Conservation (phyloP, 1,140 invertebrate species). For the Tachypleus tridentatus region DNA sequence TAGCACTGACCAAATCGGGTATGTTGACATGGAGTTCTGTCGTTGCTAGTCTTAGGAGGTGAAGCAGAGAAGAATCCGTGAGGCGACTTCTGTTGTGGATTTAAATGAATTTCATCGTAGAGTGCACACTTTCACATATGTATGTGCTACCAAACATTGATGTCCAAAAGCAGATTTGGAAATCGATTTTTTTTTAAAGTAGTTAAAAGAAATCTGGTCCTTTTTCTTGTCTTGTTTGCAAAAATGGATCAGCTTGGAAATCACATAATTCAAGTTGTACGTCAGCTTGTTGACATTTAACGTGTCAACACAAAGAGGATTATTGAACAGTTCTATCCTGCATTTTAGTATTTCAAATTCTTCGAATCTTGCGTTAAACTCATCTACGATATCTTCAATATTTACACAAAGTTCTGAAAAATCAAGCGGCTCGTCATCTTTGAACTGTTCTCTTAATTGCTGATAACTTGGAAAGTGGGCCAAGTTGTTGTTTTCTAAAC, state of each 20-base stretch:
- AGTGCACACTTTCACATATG: constrained; percentile 5
- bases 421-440: background rate
- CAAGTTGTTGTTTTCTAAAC: constrained; percentile 5
- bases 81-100: too few relatives aligned
- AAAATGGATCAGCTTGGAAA: constrained; percentile 1
- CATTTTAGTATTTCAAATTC: background rate
- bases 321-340: constrained; percentile 3
- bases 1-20: too few relatives aligned
- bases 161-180: constrained; percentile 4
- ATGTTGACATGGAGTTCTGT: too few relatives aligned
- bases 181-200: background rate
- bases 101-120: background rate
- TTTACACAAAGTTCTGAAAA: background rate
- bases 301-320: background rate
- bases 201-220: constrained; percentile 3
- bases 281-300: background rate
- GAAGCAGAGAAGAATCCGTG: too few relatives aligned
- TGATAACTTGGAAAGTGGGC: constrained; percentile 3
- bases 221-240: constrained; percentile 1
- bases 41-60: too few relatives aligned
- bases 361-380: constrained; percentile 3
- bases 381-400: background rate
- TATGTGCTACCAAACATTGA: constrained; percentile 8
- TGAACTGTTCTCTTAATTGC: background rate
- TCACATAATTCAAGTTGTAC: constrained; percentile 5